A percentile compares a stretch with the other conserved stretches of the same genome.
Conservation (phyloP, 92 coral and sea anemone genomes). For the Epizoanthus illoricatus region DNA sequence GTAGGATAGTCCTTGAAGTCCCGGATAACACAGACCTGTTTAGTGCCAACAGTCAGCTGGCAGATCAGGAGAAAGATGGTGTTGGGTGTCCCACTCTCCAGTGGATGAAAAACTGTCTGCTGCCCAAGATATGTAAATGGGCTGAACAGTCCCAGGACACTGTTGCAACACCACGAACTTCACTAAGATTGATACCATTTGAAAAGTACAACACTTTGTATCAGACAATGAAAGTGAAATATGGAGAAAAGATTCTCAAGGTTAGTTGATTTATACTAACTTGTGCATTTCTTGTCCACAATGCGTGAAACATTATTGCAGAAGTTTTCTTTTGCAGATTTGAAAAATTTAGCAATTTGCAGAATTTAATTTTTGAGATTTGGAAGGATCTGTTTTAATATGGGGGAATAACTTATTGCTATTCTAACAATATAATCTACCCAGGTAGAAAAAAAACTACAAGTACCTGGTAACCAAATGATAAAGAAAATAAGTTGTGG, state of each 20-base stretch:
- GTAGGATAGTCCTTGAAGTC: constrained; percentile 29
- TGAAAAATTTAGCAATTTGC: no score
- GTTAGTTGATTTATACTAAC: constrained; percentile 27
- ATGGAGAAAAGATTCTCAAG: constrained; percentile 85
- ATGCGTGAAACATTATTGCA: no score
- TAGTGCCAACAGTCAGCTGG: background rate
- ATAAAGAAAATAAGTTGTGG: no score
- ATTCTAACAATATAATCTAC: no score
- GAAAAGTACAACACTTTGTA: constrained; percentile 81
- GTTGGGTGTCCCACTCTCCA: constrained; percentile 83
- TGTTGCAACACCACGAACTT: constrained; percentile 49
- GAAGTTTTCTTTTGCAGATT: no score
- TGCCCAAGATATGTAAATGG: constrained; percentile 91
- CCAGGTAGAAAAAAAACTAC: no score
- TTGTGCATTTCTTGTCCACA: no score
- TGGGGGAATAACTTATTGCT: no score
- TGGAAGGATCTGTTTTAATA: no score
- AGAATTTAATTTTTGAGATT: no score
- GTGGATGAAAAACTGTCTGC: constrained; percentile 81
- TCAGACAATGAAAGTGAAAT: constrained; percentile 75
- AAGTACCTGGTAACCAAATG: no score
- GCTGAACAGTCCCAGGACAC: constrained; percentile 63
- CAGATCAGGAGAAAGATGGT: constrained; percentile 58
- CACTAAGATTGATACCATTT: constrained; percentile 79
- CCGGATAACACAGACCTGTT: background rate